Percentiles rank a stretch among this genome's conserved stretches.
phyloP scores from a whole-genome alignment of 2,113 vertebrate species.

The Callipepla squamata region DNA sequence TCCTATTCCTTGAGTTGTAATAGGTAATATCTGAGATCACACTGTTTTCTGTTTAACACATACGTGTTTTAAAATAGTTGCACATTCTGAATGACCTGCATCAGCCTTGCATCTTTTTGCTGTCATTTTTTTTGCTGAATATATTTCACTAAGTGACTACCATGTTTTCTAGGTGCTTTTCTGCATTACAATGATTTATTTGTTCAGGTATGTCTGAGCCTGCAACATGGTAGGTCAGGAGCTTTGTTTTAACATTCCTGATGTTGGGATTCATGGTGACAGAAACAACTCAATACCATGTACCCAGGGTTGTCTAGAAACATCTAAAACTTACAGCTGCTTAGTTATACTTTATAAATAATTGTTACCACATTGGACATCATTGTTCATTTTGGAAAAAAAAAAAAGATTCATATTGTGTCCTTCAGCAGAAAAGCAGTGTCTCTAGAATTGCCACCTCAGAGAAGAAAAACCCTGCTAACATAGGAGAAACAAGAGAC shows the following conservation, averaged over 20 bases:
- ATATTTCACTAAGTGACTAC: background rate
- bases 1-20: background rate
- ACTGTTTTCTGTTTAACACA: background rate
- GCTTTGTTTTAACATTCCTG: background rate
- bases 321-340: background rate
- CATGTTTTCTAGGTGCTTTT: background rate
- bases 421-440: background rate
- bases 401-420: background rate
- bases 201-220: background rate
- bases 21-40: background rate
- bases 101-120: background rate
- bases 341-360: background rate
- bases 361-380: background rate
- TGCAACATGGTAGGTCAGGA: background rate
- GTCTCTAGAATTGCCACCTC: background rate
- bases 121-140: slow-evolving; percentile 33
- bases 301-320: background rate
- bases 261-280: slow-evolving; percentile 2
- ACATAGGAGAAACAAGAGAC: background rate
- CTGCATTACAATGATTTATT: slow-evolving; percentile 1
- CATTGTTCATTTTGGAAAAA: background rate
- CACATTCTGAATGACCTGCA: background rate
- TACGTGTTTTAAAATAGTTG: background rate
- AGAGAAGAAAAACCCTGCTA: background rate
- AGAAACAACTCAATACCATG: background rate